A percentile compares a stretch with the other conserved stretches of the same genome.
phyloP scores from a whole-genome alignment of 2,797 vertebrate genomes.

The Buceros bicornis region DNA sequence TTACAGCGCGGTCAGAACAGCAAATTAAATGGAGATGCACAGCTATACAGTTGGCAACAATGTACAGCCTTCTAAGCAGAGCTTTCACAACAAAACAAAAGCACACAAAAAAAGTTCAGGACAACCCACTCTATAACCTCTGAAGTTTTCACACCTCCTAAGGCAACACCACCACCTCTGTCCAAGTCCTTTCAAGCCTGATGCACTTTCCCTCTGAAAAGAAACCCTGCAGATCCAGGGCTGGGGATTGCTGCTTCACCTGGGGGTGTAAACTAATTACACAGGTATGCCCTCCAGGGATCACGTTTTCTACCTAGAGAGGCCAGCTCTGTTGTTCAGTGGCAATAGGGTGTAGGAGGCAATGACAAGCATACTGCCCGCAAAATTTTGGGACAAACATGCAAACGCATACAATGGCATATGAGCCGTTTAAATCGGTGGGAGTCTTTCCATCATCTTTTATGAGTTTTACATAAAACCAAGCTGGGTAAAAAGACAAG shows the following conservation, averaged over 20 bases:
- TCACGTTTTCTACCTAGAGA: accelerated
- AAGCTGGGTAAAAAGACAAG: background rate
- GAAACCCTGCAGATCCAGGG: accelerated
- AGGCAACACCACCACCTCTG: background rate
- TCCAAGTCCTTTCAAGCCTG: background rate
- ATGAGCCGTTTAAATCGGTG: background rate
- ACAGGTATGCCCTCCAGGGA: background rate
- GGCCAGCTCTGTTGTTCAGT: background rate
- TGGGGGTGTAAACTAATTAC: background rate
- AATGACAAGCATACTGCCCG: background rate
- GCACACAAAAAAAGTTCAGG: background rate
- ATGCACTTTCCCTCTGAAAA: slow-evolving; percentile 9
- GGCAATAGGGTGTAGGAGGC: background rate
- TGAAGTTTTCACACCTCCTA: background rate
- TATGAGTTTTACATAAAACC: background rate
- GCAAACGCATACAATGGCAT: background rate
- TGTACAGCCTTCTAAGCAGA: background rate
- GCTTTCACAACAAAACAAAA: background rate
- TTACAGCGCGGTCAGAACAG: background rate
- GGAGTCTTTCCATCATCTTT: background rate
- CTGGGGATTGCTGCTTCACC: background rate
- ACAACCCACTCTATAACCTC: background rate
- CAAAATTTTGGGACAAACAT: background rate
- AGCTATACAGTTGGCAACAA: background rate
- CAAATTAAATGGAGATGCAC: background rate